Conservation (phyloP, 1,140 invertebrate genomes). For the Drosophila teissieri region DNA sequence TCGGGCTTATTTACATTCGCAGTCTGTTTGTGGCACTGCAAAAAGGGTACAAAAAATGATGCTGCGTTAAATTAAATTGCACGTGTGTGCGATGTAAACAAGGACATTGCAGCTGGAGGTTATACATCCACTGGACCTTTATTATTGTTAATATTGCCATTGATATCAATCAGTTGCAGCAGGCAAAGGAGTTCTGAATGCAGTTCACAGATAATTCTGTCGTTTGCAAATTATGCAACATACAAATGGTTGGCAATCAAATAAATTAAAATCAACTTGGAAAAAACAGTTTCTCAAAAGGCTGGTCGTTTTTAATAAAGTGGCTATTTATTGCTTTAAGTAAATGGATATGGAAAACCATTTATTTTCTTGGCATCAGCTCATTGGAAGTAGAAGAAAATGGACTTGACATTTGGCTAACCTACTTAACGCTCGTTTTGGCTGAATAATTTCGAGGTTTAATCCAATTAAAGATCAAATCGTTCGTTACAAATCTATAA, state of each 20-base stretch:
- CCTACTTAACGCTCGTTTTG: neutral
- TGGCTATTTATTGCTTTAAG: constrained; percentile 8
- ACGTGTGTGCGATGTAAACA: constrained; percentile 50
- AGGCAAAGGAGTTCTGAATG: constrained; percentile 4
- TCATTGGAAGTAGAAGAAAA: constrained; percentile 13
- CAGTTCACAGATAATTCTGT: constrained; percentile 34
- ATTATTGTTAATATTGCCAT: constrained; percentile 53
- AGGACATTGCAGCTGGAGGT: constrained; percentile 29
- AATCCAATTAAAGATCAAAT: constrained; percentile 40
- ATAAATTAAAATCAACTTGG: constrained; percentile 29
- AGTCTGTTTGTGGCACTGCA: constrained; percentile 40
- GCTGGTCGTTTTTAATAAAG: constrained; percentile 11
- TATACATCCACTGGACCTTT: constrained; percentile 31
- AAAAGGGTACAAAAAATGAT: constrained; percentile 34
- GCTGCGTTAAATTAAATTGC: constrained; percentile 58
- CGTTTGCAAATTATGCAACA: constrained; percentile 26
- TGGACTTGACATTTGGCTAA: constrained; percentile 2
- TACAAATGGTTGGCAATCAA: constrained; percentile 34
- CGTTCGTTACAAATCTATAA: constrained; percentile 17
- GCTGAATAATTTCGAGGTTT: constrained; percentile 19
- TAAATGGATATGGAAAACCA: constrained; percentile 17
- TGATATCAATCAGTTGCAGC: constrained; percentile 61
- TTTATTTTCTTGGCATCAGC: constrained; percentile 18
- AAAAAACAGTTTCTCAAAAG: constrained; percentile 7
- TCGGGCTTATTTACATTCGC: constrained; percentile 44